Evolutionary conservation across 2,797 vertebrate genomes (phyloP).

Genomic region (Aselliscus stoliczkanus): DNA sequence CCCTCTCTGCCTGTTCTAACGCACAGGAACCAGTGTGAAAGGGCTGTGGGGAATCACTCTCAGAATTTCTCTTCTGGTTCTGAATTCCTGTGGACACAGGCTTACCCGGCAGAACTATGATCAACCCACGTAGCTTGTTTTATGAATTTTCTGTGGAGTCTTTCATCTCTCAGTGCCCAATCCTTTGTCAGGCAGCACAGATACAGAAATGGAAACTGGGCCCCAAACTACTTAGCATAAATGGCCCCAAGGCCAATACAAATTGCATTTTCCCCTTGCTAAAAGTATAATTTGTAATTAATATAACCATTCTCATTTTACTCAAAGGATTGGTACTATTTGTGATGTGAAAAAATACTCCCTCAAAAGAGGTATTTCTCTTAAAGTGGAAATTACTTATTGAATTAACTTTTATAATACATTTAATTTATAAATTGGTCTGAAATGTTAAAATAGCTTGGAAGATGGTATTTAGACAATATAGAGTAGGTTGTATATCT

Average conservation of each 20-base stretch:
- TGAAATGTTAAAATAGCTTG: background rate
- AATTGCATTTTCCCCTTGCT: background rate
- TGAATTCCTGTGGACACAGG: background rate
- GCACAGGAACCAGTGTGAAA: background rate
- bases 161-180: background rate
- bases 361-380: background rate
- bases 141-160: background rate
- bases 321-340: conserved; percentile 7
- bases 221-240: conserved; percentile 18
- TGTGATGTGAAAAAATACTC: conserved; percentile 5
- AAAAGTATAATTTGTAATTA: conserved; percentile 39
- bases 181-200: background rate
- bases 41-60: background rate
- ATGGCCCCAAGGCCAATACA: background rate
- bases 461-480: background rate
- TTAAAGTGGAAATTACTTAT: conserved; percentile 13
- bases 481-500: background rate
- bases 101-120: background rate
- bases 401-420: conserved; percentile 24
- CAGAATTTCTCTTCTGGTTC: conserved; percentile 18
- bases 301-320: conserved; percentile 45
- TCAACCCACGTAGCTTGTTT: background rate
- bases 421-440: conserved; percentile 38
- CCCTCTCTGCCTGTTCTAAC: background rate
- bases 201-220: conserved; percentile 44